Evolutionary conservation across 2,113 vertebrate genomes (phyloP).

Genomic region (Archilochus colubris): DNA sequence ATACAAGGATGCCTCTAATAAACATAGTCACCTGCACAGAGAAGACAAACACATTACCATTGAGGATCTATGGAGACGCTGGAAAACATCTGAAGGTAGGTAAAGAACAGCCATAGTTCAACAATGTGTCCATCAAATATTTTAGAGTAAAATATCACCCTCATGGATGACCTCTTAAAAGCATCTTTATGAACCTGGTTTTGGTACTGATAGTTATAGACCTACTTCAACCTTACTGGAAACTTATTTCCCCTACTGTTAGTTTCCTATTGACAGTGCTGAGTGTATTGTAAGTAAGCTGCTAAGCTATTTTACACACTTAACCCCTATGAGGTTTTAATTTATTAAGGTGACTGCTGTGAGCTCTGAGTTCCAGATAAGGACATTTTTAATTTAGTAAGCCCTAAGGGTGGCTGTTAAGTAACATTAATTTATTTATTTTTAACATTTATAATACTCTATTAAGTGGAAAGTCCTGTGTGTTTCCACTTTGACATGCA

Average conservation of each 20-base stretch:
- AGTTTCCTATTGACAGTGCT: not conserved
- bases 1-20: constrained; percentile 92
- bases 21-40: constrained; percentile 94
- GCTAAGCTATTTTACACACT: not conserved
- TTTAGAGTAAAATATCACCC: not conserved
- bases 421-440: not conserved
- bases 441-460: not conserved
- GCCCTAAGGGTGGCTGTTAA: not conserved
- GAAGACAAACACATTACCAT: constrained; percentile 98
- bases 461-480: not conserved
- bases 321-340: not conserved
- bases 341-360: not conserved
- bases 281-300: not conserved
- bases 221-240: not conserved
- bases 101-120: not conserved
- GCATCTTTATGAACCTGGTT: not conserved
- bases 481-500: not conserved
- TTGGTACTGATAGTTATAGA: not conserved
- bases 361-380: not conserved
- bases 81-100: constrained; percentile 95
- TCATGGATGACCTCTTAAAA: not conserved
- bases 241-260: not conserved
- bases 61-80: constrained; percentile 95
- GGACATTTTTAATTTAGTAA: not conserved
- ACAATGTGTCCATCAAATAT: not conserved